Percentiles rank a stretch among this genome's conserved stretches.
phyloP scores from a whole-genome alignment of 2,888 invertebrate species.

The Drosophila colorata region DNA sequence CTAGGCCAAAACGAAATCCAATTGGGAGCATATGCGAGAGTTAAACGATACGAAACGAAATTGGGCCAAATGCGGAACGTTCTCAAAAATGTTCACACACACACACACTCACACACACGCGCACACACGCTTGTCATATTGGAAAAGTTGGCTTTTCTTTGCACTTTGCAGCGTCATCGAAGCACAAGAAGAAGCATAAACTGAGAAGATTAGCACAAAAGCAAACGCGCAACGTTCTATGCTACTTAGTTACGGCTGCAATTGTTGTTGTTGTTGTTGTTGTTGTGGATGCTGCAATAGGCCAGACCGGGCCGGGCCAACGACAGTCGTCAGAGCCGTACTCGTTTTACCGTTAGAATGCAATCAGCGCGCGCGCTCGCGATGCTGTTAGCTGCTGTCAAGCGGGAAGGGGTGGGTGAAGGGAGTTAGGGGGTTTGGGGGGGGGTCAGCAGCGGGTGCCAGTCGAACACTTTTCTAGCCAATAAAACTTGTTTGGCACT shows the following conservation, averaged over 20 bases:
- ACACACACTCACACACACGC: conserved; percentile 20
- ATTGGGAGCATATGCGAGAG: conserved; percentile 60
- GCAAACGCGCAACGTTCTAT: conserved; percentile 57
- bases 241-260: conserved; percentile 64
- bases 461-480: conserved; percentile 65
- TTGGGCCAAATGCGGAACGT: conserved; percentile 75
- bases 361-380: conserved; percentile 82
- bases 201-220: conserved; percentile 77
- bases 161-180: conserved; percentile 77
- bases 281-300: conserved; percentile 77
- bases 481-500: conserved; percentile 72
- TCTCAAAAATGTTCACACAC: conserved; percentile 66
- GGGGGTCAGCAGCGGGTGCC: not conserved
- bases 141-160: conserved; percentile 49
- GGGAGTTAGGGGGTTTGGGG: not conserved
- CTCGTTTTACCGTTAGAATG: conserved; percentile 85
- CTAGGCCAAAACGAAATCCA: conserved; percentile 68
- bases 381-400: conserved; percentile 63
- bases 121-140: conserved; percentile 42
- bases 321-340: conserved; percentile 62
- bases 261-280: conserved; percentile 50
- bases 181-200: conserved; percentile 61
- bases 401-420: not conserved
- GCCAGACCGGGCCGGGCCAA: conserved; percentile 54
- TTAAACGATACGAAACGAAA: conserved; percentile 78